These are phyloP conservation scores for Tauraco hartlaubi DNA, from an alignment of 2,797 vertebrate genomes.

Conservation along the genomic window DNA sequence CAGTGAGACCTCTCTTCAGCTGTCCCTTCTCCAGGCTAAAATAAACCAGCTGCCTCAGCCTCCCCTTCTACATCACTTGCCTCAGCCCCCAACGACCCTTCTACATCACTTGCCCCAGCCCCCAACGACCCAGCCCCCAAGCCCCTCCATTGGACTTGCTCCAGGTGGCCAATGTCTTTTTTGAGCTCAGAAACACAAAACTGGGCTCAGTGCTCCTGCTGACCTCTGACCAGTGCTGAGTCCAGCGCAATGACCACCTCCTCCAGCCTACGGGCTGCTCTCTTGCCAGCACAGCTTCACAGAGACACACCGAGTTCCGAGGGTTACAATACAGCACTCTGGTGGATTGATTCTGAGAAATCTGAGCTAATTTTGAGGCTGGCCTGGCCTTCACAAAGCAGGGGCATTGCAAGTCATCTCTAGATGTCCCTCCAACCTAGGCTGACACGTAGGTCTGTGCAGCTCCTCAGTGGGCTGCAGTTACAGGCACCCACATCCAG, in stretches of 20 bases:
- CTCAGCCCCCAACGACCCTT: neutral
- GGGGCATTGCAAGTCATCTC: rapidly evolving
- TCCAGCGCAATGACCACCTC: neutral
- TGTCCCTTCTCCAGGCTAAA: neutral
- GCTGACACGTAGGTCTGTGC: neutral
- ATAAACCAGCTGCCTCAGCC: neutral
- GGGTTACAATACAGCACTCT: neutral
- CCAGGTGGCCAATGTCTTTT: neutral
- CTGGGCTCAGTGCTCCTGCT: neutral
- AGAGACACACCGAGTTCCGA: neutral
- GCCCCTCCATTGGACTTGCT: neutral
- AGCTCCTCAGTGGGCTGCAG: neutral
- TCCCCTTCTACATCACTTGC: neutral
- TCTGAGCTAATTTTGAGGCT: neutral
- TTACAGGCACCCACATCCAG: neutral
- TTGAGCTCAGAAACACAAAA: neutral
- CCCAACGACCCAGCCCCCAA: too few species aligned
- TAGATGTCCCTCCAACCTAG: neutral
- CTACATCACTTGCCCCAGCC: neutral
- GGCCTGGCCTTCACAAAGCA: neutral
- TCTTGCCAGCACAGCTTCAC: neutral
- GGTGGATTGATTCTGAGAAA: neutral
- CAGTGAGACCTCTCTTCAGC: neutral
- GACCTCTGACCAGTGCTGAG: neutral
- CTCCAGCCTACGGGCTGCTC: neutral